phyloP scores from a whole-genome alignment of 1,140 invertebrate species.

The Drosophila truncata region DNA sequence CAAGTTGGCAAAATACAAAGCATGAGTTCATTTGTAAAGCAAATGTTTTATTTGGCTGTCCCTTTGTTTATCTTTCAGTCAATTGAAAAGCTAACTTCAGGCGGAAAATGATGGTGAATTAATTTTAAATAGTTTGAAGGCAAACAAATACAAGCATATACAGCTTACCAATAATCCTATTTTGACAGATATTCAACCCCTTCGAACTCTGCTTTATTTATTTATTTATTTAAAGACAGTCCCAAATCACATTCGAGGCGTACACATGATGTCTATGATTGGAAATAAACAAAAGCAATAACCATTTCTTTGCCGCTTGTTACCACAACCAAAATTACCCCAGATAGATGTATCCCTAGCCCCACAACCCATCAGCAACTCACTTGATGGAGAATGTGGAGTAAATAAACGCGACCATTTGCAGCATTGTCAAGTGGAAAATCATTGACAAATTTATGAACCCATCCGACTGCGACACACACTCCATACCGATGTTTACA shows the following conservation, averaged over 20 bases:
- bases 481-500: slow-evolving; percentile 20
- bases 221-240: slow-evolving; percentile 49
- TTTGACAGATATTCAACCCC: slow-evolving; percentile 44
- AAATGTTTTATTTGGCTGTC: slow-evolving; percentile 26
- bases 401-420: slow-evolving; percentile 58
- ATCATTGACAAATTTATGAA: slow-evolving; percentile 67
- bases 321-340: slow-evolving; percentile 32
- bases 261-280: slow-evolving; percentile 33
- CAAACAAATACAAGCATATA: neutral
- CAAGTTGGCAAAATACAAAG: slow-evolving; percentile 12
- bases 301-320: slow-evolving; percentile 30
- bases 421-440: slow-evolving; percentile 61
- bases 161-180: slow-evolving; percentile 22
- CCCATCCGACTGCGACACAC: slow-evolving; percentile 1
- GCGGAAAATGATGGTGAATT: slow-evolving; percentile 6
- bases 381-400: slow-evolving; percentile 37
- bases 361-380: slow-evolving; percentile 8
- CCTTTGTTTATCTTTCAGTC: slow-evolving; percentile 15
- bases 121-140: slow-evolving; percentile 6
- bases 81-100: neutral
- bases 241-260: slow-evolving; percentile 17
- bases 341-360: slow-evolving; percentile 1
- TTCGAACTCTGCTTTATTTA: slow-evolving; percentile 33
- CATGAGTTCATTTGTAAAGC: neutral
- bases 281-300: slow-evolving; percentile 56